phyloP scores from a whole-genome alignment of 1,140 invertebrate species.

The Papilio machaon region DNA sequence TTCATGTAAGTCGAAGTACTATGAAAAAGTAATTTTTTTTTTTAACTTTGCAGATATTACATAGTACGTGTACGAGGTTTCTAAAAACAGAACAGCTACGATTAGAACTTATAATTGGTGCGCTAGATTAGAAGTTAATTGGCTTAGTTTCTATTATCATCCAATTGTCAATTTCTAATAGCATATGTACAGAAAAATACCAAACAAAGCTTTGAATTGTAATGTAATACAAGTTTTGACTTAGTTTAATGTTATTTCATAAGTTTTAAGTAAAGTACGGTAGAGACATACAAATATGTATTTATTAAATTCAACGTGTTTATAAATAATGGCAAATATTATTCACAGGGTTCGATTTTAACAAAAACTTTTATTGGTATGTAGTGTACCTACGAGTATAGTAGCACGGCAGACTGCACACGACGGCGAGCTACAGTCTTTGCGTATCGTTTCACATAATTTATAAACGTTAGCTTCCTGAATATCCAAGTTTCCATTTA shows the following conservation, averaged over 20 bases:
- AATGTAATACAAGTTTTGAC: no score
- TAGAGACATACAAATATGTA: no score
- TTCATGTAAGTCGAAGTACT: no score
- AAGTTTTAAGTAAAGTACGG: no score
- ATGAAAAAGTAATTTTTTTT: no score
- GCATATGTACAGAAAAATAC: background rate
- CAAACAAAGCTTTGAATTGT: background rate
- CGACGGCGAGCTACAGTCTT: background rate
- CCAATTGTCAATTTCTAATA: background rate
- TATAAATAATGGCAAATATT: background rate
- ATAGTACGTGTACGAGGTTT: background rate
- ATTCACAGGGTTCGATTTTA: background rate
- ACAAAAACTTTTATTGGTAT: background rate
- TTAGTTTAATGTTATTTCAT: no score
- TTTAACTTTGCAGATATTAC: no score
- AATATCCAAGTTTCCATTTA: slow-evolving; percentile 21
- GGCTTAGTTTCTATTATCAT: background rate
- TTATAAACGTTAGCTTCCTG: slow-evolving; percentile 25
- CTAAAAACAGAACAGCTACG: background rate
- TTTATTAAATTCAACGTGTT: no score
- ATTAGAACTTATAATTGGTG: background rate
- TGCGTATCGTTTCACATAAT: slow-evolving; percentile 5
- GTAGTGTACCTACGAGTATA: background rate
- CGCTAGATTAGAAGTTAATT: background rate
- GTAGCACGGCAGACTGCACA: background rate